These are phyloP conservation scores for Epinephelus cyanopodus DNA, from an alignment of 2,113 vertebrate species.

Conservation along the genomic window DNA sequence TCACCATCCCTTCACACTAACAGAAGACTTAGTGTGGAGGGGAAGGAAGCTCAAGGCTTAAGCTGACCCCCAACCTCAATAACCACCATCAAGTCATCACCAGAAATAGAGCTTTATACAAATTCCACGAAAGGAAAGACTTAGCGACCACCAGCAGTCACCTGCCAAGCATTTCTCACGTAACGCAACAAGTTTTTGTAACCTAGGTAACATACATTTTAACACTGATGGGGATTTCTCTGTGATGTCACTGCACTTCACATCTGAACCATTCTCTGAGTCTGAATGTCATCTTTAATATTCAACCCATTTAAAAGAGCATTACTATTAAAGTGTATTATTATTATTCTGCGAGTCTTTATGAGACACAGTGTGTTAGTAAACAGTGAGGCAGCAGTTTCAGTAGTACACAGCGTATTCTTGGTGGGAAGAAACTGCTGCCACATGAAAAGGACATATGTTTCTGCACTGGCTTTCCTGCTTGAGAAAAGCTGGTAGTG, in stretches of 20 bases:
- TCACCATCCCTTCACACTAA: too few relatives aligned
- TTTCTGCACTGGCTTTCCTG: constrained; percentile 27
- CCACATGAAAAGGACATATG: constrained; percentile 69
- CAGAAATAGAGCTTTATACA: background rate
- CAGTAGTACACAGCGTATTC: constrained; percentile 37
- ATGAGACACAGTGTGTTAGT: constrained; percentile 35
- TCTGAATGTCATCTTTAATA: background rate
- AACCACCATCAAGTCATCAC: constrained; percentile 17
- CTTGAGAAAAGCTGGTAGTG: background rate
- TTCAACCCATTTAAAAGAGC: background rate
- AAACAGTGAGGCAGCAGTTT: constrained; percentile 73
- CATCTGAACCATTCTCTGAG: background rate
- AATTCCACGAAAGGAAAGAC: constrained; percentile 45
- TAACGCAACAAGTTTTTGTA: background rate
- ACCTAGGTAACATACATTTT: background rate
- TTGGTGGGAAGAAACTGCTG: constrained; percentile 62
- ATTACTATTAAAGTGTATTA: background rate
- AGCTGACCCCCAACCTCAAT: constrained; percentile 40
- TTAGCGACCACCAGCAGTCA: background rate
- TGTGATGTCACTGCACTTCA: background rate
- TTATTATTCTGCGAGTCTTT: background rate
- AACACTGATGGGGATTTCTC: background rate
- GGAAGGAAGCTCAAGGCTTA: constrained; percentile 48
- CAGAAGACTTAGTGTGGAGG: background rate
- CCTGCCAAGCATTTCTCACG: background rate